Evolutionary conservation across 1,140 invertebrate genomes (phyloP), one percentile per base, ranked within the genome.

Genomic region (Ceratoteleas bidentatus): DNA sequence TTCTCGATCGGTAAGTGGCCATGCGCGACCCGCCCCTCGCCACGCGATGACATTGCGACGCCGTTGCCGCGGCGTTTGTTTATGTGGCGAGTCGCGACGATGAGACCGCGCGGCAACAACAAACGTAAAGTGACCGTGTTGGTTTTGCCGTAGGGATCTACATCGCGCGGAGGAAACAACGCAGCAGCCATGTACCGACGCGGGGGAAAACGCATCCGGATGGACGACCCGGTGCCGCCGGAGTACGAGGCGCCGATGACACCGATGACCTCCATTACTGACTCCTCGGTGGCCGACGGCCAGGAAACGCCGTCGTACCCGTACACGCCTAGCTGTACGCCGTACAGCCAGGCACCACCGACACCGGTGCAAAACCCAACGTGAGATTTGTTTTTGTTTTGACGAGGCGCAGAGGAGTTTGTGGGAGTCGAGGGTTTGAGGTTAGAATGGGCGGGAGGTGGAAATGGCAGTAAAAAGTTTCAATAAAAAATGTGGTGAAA

Each of bases 141-240:
- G 2, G 1, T 43, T 10, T 43, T n/a, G 2, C 40, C n/a, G n/a
- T 43, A 43, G 8, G 24, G 24, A 24, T 43, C 40, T n/a, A 3
- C 40, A 43, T n/a, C n/a, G 9, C 1, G n/a, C 40, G n/a, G 40
- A 43, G 40, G 40, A 69, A 47, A 40, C 24, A 15, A n/a, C 32
- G 83, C 85, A 65, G 92, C 16, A 45, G n/a, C 38, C 0, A 96
- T 97, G 95, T 94, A 96, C 88, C 93, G 96, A 77, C 92, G 96
- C 72, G 96, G 96, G 83, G 96, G 96, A 54, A 97, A 97, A 91
- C 93, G 96, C 61, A 97, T 97, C 86, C 95, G 96, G 47, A 97
- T 98, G 96, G 96, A 97, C 91, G 96, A 97, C 91, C 96, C 96
- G 62, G 93, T 93, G 9, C 96, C 96, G 54, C 95, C 95, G 15